Evolutionary conservation across 2,113 vertebrate species (phyloP).

Genomic region (Okapia johnstoni): DNA sequence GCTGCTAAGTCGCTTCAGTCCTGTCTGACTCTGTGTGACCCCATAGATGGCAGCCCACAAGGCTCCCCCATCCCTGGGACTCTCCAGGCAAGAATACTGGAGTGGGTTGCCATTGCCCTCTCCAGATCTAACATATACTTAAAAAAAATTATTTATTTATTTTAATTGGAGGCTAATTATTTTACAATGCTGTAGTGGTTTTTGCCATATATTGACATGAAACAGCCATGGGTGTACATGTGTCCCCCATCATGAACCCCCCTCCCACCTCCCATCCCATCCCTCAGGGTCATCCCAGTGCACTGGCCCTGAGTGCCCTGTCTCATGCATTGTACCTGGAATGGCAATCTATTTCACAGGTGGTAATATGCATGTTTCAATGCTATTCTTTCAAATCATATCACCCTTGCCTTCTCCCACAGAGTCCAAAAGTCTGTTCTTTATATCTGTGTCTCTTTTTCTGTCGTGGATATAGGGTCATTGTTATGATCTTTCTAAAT

Average conservation of each 20-base stretch:
- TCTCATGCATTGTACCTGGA: neutral
- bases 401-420: neutral
- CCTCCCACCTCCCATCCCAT: neutral
- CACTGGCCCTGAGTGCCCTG: neutral
- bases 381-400: neutral
- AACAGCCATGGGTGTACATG: neutral
- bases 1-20: neutral
- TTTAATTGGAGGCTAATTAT: neutral
- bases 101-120: too few relatives aligned
- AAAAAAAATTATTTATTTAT: neutral
- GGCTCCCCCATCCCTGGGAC: too few relatives aligned
- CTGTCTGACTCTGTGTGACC: too few relatives aligned
- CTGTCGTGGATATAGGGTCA: neutral
- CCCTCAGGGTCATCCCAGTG: neutral
- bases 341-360: neutral
- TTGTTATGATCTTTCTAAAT: neutral
- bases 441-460: neutral
- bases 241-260: neutral
- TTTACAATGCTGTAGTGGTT: neutral
- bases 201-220: neutral
- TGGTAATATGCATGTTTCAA: neutral
- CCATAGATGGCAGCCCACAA: too few relatives aligned
- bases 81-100: too few relatives aligned
- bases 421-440: neutral
- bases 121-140: too few relatives aligned